Base-by-base conservation (phyloP, 2,888 invertebrate species). In the Archips xylosteana region DNA sequence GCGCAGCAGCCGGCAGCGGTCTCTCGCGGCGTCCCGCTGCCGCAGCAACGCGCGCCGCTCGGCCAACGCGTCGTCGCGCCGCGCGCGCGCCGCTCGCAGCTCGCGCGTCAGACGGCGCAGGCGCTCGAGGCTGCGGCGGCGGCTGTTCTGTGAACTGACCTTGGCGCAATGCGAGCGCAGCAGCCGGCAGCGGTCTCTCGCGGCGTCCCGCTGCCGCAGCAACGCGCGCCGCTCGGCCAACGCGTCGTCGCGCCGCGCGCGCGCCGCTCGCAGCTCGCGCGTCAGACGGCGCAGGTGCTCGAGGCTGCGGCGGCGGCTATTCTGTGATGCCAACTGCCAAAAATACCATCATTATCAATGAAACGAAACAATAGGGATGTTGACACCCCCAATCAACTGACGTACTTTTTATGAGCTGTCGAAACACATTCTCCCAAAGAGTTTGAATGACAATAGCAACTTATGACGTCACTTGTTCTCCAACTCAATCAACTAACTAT, bases 121-220 rank as follows among this genome's bases (percentile, higher is more conserved):
- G 72, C 94, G 92, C 71, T 94, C 94, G 57, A 93, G 87, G 57
- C 89, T 92, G 2, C 94, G 90, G 0, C 92, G 87, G 0, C 94
- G 86, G 68, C 93, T 93, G 84, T 94, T 94, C 74, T 94, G 94
- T 0, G 94, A 94, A n/a, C 34, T 13, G 4, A 91, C 92, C 88
- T 89, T 82, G 0, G 84, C 76, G 0, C 92, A 76, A 75, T 91
- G 85, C 9, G 79, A 71, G 42, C 92, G 75, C 12, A 94, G 77
- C 45, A 75, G 60, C 1, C 76, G 76, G 23, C 91, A 92, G 36
- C 82, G 80, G 10, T 79, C 83, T 8, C 91, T 57, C 1, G 86
- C 78, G 0, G 72, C 75, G 34, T 88, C 87, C 8, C 92, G 74
- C 34, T 84, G 83, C 2, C 75, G 65, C 3, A 86, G 70, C 0